Conservation (phyloP, 2,113 vertebrate species). For the Eptatretus burgeri region DNA sequence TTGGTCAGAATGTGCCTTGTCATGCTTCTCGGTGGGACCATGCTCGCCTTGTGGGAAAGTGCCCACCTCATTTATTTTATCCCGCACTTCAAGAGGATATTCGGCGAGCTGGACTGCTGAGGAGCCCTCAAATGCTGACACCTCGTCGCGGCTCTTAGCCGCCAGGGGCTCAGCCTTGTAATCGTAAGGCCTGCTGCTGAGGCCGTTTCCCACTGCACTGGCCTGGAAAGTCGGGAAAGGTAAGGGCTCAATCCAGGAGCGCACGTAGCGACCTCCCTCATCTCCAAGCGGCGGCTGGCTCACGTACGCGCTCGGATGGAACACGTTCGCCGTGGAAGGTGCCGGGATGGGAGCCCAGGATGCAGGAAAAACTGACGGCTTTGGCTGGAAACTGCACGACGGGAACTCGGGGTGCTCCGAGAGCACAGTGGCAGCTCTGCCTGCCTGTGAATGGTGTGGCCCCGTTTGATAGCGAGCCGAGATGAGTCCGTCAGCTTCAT, state of each 20-base stretch:
- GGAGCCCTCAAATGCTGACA: background rate
- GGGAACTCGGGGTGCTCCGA: constrained; percentile 50
- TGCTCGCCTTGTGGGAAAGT: background rate
- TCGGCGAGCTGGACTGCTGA: background rate
- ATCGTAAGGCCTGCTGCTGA: constrained; percentile 51
- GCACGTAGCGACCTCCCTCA: constrained; percentile 37
- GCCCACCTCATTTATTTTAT: background rate
- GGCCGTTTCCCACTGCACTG: constrained; percentile 38
- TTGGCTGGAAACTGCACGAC: constrained; percentile 60
- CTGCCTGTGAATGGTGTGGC: constrained; percentile 12
- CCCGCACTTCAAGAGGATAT: background rate
- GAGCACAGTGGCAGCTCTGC: constrained; percentile 13
- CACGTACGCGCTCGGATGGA: constrained; percentile 42
- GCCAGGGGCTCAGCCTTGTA: constrained; percentile 69
- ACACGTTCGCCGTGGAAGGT: constrained; percentile 39
- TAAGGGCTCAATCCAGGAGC: constrained; percentile 68
- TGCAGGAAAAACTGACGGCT: constrained; percentile 46
- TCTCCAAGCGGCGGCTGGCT: constrained; percentile 29
- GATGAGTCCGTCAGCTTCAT: constrained; percentile 23
- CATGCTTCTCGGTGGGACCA: constrained; percentile 13
- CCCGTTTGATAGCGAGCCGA: constrained; percentile 22
- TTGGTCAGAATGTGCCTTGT: constrained; percentile 36
- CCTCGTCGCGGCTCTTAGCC: constrained; percentile 28
- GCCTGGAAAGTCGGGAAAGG: constrained; percentile 15
- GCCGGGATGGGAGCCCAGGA: constrained; percentile 54